These are phyloP conservation scores for Nanorana parkeri DNA, from an alignment of 2,113 vertebrate species.

Conservation along the genomic window DNA sequence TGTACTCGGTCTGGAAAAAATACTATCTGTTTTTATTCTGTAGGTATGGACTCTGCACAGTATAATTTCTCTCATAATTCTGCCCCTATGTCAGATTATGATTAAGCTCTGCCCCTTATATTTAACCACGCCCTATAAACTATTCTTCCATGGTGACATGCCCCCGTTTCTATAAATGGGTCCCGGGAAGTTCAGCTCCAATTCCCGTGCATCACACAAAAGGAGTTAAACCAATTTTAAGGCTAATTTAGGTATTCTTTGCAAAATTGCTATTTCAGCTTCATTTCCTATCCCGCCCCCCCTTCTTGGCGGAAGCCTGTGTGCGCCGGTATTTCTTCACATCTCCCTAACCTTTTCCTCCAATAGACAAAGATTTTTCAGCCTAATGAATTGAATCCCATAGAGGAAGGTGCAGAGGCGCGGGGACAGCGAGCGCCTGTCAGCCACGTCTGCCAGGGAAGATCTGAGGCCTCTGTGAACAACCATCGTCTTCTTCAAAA, in stretches of 20 bases:
- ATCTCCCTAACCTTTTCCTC: slow-evolving; percentile 50
- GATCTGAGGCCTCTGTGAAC: slow-evolving; percentile 46
- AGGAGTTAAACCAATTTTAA: slow-evolving; percentile 13
- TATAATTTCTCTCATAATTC: too few species aligned
- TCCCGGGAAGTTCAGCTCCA: neutral
- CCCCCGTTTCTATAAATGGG: too few species aligned
- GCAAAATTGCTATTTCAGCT: neutral
- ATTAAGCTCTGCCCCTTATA: too few species aligned
- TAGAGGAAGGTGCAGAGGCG: slow-evolving; percentile 30
- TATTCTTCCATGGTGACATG: too few species aligned
- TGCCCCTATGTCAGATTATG: too few species aligned
- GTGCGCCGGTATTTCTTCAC: slow-evolving; percentile 35
- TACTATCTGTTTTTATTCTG: too few species aligned
- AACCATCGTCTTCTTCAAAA: slow-evolving; percentile 52
- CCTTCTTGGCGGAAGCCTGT: neutral
- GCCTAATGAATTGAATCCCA: slow-evolving; percentile 48
- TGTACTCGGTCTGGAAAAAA: too few species aligned
- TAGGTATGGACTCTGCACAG: too few species aligned
- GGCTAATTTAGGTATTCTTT: neutral
- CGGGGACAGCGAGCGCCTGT: slow-evolving; percentile 37
- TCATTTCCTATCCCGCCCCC: neutral
- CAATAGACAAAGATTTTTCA: slow-evolving; percentile 41
- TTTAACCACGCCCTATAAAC: too few species aligned
- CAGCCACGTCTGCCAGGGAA: slow-evolving; percentile 31
- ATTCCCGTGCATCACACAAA: neutral